Evolutionary conservation across 2,888 invertebrate genomes (phyloP), one percentile per base, ranked within the genome.

Genomic region (Philhelius pedissequus): DNA sequence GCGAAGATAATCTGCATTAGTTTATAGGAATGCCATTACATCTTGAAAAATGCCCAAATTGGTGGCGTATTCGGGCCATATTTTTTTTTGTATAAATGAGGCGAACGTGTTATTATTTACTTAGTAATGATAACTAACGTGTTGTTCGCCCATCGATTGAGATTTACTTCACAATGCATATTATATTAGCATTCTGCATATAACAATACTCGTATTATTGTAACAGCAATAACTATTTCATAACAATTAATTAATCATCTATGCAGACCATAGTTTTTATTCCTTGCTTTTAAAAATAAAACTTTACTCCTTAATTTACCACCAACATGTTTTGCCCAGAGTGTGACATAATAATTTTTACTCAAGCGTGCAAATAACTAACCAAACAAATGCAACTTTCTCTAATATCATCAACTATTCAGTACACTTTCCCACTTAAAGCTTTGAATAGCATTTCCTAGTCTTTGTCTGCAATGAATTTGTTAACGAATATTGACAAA

Each of bases 381-480:
- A 38, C 20, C 4, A 64, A 62, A 56, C 48, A 38, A 70, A 60
- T 82, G 81, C 68, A 77, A 82, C 76, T 77, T 82, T 82, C 77
- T 73, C 77, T 40, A 68, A 62, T 60, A 77, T 54, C 54, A 76
- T 54, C 54, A 76, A 66, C 71, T 60, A 45, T 60, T 38, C 25
- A 38, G 7, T 43, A 62, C 27, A 62, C 77, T 66, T 77, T 82
- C 71, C 62, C 76, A 77, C 77, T 71, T 32, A 15, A 27, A 52
- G 43, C 27, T 52, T 48, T 69, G 52, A 30, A 48, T 45, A 71
- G 45, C 66, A 58, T 68, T 82, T 82, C 81, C 81, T 82, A 68
- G 77, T 82, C 77, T 77, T 73, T 82, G 81, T 82, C 68, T 54
- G 45, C 45, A 32, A 68, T 82, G 60, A 68, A 73, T 77, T 82